These are phyloP conservation scores for Saturnia pavonia DNA, from an alignment of 2,888 invertebrate species.

Conservation along the genomic window DNA sequence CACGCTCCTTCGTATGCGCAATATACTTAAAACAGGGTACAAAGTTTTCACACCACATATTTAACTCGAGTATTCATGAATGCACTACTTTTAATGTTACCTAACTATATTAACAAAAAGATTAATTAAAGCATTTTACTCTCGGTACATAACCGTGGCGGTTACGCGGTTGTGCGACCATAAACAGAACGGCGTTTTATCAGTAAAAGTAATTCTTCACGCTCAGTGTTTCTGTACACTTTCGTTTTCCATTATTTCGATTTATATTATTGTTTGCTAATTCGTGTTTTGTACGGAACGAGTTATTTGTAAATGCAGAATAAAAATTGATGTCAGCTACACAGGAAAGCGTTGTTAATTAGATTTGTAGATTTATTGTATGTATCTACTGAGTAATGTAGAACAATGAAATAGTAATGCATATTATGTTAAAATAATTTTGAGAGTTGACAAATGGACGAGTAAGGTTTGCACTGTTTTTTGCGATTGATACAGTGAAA, in stretches of 20 bases:
- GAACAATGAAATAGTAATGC: background rate
- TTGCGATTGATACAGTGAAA: no score
- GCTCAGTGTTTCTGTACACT: conserved; percentile 8
- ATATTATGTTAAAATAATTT: background rate
- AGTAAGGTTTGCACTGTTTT: no score
- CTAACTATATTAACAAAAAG: background rate
- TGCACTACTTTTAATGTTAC: background rate
- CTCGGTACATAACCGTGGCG: conserved; percentile 11
- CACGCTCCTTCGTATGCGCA: no score
- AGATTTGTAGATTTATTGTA: background rate
- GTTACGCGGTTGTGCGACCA: background rate
- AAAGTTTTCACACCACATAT: no score
- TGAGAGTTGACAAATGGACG: background rate
- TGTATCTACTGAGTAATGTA: background rate
- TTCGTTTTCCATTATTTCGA: conserved; percentile 14
- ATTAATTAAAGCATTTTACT: conserved; percentile 1
- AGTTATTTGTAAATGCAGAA: background rate
- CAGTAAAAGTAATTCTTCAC: conserved; percentile 13
- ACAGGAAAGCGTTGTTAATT: background rate
- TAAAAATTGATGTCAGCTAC: background rate
- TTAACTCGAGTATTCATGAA: background rate
- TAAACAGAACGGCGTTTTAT: conserved; percentile 9
- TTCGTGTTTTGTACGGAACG: background rate
- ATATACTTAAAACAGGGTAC: no score
- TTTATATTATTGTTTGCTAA: background rate